Base-by-base conservation (phyloP, 2,113 vertebrate genomes). In the Anhinga rufa region DNA sequence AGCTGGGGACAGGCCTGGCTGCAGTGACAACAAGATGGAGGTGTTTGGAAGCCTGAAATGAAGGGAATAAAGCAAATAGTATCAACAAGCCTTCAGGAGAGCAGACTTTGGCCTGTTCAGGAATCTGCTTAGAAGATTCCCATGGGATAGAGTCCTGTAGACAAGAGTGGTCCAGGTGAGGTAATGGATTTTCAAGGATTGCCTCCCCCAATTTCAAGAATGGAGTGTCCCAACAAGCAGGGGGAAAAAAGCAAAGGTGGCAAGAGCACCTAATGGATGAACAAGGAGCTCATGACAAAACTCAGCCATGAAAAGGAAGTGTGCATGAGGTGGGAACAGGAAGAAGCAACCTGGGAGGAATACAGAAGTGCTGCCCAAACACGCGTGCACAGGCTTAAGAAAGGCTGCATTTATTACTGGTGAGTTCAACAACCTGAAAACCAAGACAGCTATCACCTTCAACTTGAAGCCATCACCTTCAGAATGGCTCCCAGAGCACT, bases 181-280 rank as follows among this genome's bases (percentile, higher is more conserved):
- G 15, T 6, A 64, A 32, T 36, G 7, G 31, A 17, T 21, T 88
- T 85, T 78, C 38, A 78, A 26, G 49, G 32, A 18, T 44, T 72
- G 16, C 28, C 34, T 77, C 19, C 19, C 77, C 12, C 10, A 31
- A 1, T 66, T 17, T 85, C 64, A 62, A 20, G 20, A 54, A 38
- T 32, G 4, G 5, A 58, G 29, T 3, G 0, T 57, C 28, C 14
- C 36, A 70, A 0, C 6, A 14, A 14, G 1, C 10, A 5, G 32
- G 29, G 9, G 3, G 9, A 4, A 54, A 52, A 52, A 36, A 65
- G 6, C 20, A 29, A 75, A 88, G 12, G 19, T 12, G 6, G 8
- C 29, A 75, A 60, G 36, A 93, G 29, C 32, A 24, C 25, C 14
- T 6, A 32, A 7, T 51, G 18, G 26, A 21, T 84, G 65, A 58